Evolutionary conservation across 2,113 vertebrate species (phyloP).

Genomic region (Ceyx melanurus): DNA sequence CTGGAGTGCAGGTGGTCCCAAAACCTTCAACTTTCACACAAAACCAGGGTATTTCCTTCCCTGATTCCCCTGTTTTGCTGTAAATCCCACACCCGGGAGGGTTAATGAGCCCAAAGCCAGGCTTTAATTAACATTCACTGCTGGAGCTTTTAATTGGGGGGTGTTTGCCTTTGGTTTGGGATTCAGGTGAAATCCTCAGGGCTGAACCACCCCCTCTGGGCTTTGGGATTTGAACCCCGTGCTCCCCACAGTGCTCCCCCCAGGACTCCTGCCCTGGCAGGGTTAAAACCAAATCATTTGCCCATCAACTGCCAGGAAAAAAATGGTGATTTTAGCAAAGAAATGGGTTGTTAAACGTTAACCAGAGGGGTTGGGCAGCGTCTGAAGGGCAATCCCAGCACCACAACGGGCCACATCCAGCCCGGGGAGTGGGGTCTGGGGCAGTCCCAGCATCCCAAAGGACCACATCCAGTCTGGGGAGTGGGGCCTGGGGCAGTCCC

Average conservation of each 20-base stretch:
- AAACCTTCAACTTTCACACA: neutral
- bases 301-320: neutral
- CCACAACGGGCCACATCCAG: neutral
- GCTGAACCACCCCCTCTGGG: neutral
- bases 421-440: neutral
- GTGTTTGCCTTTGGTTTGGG: neutral
- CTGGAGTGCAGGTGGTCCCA: neutral
- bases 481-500: neutral
- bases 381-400: neutral
- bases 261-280: too few relatives aligned
- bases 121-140: neutral
- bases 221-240: neutral
- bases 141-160: neutral
- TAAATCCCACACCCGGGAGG: accelerated
- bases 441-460: neutral
- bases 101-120: neutral
- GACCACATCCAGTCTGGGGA: neutral
- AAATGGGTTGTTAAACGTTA: neutral
- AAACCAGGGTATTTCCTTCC: neutral
- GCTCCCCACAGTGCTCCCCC: accelerated
- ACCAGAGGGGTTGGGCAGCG: neutral
- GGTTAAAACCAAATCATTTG: neutral
- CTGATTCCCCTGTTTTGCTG: accelerated
- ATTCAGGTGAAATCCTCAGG: accelerated
- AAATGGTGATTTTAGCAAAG: neutral